Base-by-base conservation (phyloP, 2,797 vertebrate species). In the Pagetopsis macropterus region DNA sequence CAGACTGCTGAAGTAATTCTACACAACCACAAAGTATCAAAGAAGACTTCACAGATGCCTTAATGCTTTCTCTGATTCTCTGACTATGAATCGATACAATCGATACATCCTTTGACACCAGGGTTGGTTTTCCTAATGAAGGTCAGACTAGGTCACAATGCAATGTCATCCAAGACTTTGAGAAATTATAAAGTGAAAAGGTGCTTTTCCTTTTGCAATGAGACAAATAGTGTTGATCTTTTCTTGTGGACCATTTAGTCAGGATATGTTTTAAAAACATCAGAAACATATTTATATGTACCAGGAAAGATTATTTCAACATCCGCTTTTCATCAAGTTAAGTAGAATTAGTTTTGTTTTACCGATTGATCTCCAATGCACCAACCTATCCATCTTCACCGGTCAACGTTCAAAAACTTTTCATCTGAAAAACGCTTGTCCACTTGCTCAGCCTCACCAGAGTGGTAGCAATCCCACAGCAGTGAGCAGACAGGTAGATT, bases 11-110 rank as follows among this genome's bases (percentile, higher is more conserved):
- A 27, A 72, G 81, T 69, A 70, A 82, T 78, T 69, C 62, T 63
- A 78, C 73, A 84, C 76, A 74, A 81, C 72, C 83, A 73, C 81
- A 76, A 61, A 62, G 55, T 81, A 65, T 82, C 79, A 78, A 68
- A 70, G 72, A 65, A 45, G n/a, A 69, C 52, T 43, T 31, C 46
- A 59, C 62, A 37, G 62, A 79, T 45, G 51, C 51, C 59, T 16
- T 31, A 9, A 9, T 2, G 73, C 63, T 55, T 65, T 65, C 62
- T 61, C 62, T 4, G 49, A 52, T 23, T 37, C 31, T 17, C 11
- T 5, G 72, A 52, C 49, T 71, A 65, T 67, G 40, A 82, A 75
- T 83, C 65, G 61, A 57, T 66, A 46, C 14, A 10, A 8, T 44
- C 17, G n/a, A 5, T 11, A 37, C 40, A 49, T 58, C 27, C 65